Evolutionary conservation across 2,113 vertebrate species (phyloP), one percentile per base, ranked within the genome.

Genomic region (Austrofundulus limnaeus): DNA sequence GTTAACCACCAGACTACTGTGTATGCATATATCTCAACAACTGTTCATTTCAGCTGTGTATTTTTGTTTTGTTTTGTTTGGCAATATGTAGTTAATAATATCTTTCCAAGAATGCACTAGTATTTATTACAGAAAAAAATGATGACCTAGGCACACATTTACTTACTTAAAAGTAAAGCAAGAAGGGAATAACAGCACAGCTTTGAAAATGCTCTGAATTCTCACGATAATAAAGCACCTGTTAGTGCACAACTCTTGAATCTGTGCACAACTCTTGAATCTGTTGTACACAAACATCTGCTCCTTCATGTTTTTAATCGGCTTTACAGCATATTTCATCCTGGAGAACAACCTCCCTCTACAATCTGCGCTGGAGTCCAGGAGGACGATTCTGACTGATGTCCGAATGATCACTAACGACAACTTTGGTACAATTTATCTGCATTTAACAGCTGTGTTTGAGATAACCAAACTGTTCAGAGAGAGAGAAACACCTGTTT

Each of bases 281-380:
- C 1, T 25, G 21, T 42, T n/a, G 20, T 31, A 13, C 11, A 37
- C 49, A 17, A 51, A n/a, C 25, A 51, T 28, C 24, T 31, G 6
- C 13, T 12, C 6, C 7, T 1, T 2, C n/a, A 9, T 12, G 13
- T 8, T 38, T 8, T 9, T 28, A 21, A 20, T 48, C 11, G 53
- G 11, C 4, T 61, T 65, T 3, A 2, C 87, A 98, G 97, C 92
- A 2, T 95, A 93, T 86, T 93, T 93, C 66, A 66, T 94, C 79
- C 77, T 98, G 88, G 96, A 98, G 92, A 89, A 83, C 60, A 98
- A 98, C 80, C 82, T 90, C 25, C 75, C 89, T 19, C 85, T 98
- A 73, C 88, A 87, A 57, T 87, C 93, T 28, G 89, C 81, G 34
- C 79, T 94, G 71, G 79, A 85, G 62, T 92, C 89, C 52, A 96